A percentile compares a stretch with the other conserved stretches of the same genome.
phyloP scores from a whole-genome alignment of 2,113 vertebrate species.

The Aix galericulata region DNA sequence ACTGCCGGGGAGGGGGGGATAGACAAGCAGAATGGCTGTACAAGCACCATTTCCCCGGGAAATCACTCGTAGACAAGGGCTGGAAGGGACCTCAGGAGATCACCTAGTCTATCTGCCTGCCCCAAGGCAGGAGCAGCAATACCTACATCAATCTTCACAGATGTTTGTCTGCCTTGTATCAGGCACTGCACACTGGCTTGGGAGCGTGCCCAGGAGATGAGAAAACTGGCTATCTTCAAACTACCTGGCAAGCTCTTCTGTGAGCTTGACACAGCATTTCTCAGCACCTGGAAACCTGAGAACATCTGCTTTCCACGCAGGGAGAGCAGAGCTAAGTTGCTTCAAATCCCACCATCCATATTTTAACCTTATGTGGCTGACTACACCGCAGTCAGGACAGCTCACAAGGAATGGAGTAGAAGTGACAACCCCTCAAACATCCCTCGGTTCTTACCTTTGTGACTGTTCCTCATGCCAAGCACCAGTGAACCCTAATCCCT shows the following conservation, averaged over 20 bases:
- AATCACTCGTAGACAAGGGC: background rate
- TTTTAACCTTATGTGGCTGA: background rate
- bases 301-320: constrained; percentile 34
- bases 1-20: background rate
- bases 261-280: constrained; percentile 28
- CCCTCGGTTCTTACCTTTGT: background rate
- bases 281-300: constrained; percentile 56
- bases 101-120: background rate
- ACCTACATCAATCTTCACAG: constrained; percentile 21
- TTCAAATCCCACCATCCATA: constrained; percentile 23
- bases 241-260: constrained; percentile 35
- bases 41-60: background rate
- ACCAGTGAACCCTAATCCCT: background rate
- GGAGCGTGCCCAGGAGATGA: background rate
- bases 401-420: background rate
- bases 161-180: constrained; percentile 33
- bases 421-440: background rate
- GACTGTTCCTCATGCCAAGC: background rate
- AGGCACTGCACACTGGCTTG: background rate
- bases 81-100: background rate
- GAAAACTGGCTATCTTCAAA: constrained; percentile 19
- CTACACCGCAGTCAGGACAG: background rate
- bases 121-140: constrained; percentile 29
- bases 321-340: constrained; percentile 22
- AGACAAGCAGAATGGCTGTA: background rate